Evolutionary conservation across 2,113 vertebrate species (phyloP).

Genomic region (Pedionomus torquatus): DNA sequence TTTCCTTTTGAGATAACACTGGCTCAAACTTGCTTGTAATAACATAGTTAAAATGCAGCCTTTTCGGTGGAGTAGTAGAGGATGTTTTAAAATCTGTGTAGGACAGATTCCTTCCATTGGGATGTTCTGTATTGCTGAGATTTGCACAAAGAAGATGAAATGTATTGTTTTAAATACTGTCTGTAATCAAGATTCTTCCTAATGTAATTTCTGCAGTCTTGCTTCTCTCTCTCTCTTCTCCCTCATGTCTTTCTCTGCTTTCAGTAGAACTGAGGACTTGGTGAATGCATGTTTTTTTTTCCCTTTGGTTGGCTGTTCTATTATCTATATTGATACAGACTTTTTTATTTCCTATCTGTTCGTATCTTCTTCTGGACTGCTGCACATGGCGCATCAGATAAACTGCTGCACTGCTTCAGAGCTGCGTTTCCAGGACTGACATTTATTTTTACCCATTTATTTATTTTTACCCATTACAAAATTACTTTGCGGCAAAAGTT

Average conservation of each 20-base stretch:
- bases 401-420: neutral
- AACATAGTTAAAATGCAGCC: neutral
- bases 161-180: neutral
- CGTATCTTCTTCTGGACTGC: neutral
- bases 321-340: neutral
- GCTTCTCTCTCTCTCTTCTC: neutral
- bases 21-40: neutral
- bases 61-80: neutral
- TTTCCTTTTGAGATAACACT: neutral
- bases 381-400: neutral
- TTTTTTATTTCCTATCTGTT: neutral
- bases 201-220: neutral
- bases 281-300: neutral
- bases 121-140: neutral
- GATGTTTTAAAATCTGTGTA: neutral
- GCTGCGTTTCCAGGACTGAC: neutral
- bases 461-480: slow-evolving; percentile 27
- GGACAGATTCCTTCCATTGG: neutral
- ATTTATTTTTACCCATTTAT: neutral
- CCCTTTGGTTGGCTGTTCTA: neutral
- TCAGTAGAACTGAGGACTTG: neutral
- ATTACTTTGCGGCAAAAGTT: neutral
- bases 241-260: neutral
- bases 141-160: neutral
- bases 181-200: neutral